Base-by-base conservation (phyloP, 64 coral and sea anemone genomes). In the Stylophora pistillata region DNA sequence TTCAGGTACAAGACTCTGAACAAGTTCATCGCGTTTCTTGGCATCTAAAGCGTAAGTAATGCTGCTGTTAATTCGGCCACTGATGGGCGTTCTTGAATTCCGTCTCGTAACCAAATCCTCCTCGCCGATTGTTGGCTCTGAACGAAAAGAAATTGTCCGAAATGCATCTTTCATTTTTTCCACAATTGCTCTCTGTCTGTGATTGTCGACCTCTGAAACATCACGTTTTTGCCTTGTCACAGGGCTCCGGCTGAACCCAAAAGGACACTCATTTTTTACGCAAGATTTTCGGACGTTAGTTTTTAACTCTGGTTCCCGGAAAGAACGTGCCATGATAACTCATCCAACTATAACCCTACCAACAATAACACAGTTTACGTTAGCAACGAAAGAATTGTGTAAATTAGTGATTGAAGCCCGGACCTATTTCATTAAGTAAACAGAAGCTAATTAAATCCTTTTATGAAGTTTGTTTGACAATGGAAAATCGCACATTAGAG, bases 391-490 rank as follows among this genome's bases (percentile, higher is more conserved):
- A 64, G 9, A 41, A 82, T 82, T 82, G 59, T 82, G 30, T 32
- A 79, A 53, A 82, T 82, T 64, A 32, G 78, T 65, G 78, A 82
- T 82, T 37, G 32, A 82, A 64, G 57, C 78, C 62, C 30, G 78
- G 16, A 59, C 23, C 17, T 1, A 37, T 64, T 82, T 64, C 58
- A 41, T 82, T 82, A 47, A 82, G 78, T 82, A 82, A 82, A 82
- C 78, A 82, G 12, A 59, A 11, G 27, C 34, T 37, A 82, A 41
- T 31, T 64, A 65, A 82, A 82, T 64, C 58, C 10, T 64, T 82
- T 37, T 34, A 64, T 10, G 64, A 62, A 41, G 58, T 12, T 64
- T 26, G 28, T 63, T 82, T 82, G 78, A 64, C 78, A 82, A 64
- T 17, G 37, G 57, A 59, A 65, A 47, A 26, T n/a, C 1, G 32